Percentiles rank a stretch among this genome's conserved stretches.
These are phyloP conservation scores for Pantherophis vulpinus DNA, from an alignment of 2,797 vertebrate genomes.

Conservation along the genomic window DNA sequence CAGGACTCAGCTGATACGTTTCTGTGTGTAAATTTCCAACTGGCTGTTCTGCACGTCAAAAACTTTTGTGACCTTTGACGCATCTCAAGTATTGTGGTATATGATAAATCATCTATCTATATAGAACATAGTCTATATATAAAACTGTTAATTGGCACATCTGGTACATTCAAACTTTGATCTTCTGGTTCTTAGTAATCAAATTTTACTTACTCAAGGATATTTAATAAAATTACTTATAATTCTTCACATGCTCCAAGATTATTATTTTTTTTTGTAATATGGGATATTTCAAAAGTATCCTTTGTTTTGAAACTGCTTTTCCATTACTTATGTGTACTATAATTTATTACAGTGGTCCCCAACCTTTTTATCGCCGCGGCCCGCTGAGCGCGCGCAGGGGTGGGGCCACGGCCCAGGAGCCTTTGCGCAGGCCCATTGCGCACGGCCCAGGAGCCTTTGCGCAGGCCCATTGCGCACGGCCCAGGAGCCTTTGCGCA, in stretches of 20 bases:
- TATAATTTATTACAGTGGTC: conserved; percentile 8
- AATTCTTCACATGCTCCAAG: neutral
- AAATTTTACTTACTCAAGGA: neutral
- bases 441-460: too few relatives aligned
- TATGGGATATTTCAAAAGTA: conserved; percentile 7
- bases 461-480: too few relatives aligned
- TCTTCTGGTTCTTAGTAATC: neutral
- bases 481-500: too few relatives aligned
- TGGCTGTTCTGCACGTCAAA: neutral
- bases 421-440: too few relatives aligned
- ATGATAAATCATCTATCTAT: conserved; percentile 14
- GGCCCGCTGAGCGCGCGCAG: too few relatives aligned
- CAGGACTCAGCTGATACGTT: neutral
- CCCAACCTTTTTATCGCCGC: too few relatives aligned
- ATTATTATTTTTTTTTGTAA: neutral
- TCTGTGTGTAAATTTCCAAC: conserved; percentile 21
- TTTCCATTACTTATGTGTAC: conserved; percentile 17
- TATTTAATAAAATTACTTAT: neutral
- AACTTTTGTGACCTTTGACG: neutral
- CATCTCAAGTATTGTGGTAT: neutral
- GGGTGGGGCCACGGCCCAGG: too few relatives aligned
- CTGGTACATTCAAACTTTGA: neutral
- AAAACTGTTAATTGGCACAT: neutral
- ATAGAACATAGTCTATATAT: neutral
- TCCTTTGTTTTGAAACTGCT: neutral